These are phyloP conservation scores for Calycopis cecrops DNA, from an alignment of 1,140 invertebrate species.

Conservation along the genomic window DNA sequence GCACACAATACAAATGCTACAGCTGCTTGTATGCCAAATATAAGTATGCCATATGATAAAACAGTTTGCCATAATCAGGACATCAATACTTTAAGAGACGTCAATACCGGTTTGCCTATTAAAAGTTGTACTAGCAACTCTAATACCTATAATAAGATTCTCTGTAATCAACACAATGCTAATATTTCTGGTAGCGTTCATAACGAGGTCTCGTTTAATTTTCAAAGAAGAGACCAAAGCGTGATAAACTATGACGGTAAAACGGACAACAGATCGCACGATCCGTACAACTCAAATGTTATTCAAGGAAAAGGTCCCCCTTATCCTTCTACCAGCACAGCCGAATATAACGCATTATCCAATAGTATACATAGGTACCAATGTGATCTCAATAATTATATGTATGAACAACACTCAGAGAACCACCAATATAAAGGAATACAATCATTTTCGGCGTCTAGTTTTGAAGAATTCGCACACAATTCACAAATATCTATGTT, in stretches of 20 bases:
- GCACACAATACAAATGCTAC: slow-evolving; percentile 44
- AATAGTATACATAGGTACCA: slow-evolving; percentile 62
- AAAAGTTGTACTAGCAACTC: background rate
- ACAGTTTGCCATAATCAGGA: slow-evolving; percentile 45
- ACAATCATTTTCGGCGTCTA: slow-evolving; percentile 71
- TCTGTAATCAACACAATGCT: slow-evolving; percentile 28
- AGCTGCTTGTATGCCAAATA: slow-evolving; percentile 33
- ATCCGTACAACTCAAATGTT: slow-evolving; percentile 59
- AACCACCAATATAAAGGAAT: slow-evolving; percentile 53
- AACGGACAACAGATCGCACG: slow-evolving; percentile 41
- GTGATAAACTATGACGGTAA: slow-evolving; percentile 40
- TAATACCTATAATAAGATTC: slow-evolving; percentile 9
- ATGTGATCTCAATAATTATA: slow-evolving; percentile 62
- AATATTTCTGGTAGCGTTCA: slow-evolving; percentile 32
- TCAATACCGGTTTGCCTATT: background rate
- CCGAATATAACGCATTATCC: slow-evolving; percentile 48
- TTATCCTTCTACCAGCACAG: slow-evolving; percentile 43
- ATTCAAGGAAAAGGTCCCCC: slow-evolving; percentile 64
- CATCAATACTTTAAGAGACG: slow-evolving; percentile 26
- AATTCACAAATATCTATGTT: slow-evolving; percentile 73
- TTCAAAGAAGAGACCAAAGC: slow-evolving; percentile 21
- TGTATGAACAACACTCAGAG: slow-evolving; percentile 56
- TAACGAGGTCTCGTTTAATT: slow-evolving; percentile 42
- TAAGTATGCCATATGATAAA: slow-evolving; percentile 40
- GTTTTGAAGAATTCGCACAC: slow-evolving; percentile 76